phyloP scores from a whole-genome alignment of 23 tunicate genomes.

The Oikopleura albicans region DNA sequence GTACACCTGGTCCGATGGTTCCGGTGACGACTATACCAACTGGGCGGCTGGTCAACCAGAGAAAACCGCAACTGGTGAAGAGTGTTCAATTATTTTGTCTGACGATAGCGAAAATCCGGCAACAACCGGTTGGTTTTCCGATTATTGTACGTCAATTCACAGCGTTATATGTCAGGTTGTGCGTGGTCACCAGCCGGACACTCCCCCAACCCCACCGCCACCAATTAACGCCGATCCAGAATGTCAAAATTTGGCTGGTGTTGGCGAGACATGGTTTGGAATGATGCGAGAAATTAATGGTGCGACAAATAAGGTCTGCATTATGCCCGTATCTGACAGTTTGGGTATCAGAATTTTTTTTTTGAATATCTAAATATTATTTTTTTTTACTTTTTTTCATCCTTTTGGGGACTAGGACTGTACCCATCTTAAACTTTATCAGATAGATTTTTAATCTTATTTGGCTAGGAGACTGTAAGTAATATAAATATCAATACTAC shows the following conservation, averaged over 20 bases:
- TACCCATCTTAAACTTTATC: no score
- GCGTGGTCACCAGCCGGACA: background rate
- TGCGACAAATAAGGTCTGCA: no score
- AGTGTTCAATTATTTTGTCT: background rate
- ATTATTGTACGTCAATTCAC: background rate
- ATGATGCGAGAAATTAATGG: no score
- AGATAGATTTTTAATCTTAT: no score
- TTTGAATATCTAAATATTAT: no score
- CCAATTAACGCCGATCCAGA: background rate
- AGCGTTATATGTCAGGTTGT: background rate
- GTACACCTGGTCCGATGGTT: background rate
- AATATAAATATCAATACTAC: no score
- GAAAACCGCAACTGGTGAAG: background rate
- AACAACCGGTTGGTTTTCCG: background rate
- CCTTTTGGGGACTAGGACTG: no score
- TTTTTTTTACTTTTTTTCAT: no score
- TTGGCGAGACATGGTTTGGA: no score
- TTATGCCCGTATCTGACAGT: no score
- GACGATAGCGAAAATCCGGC: background rate
- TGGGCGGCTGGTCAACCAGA: conserved; percentile 11
- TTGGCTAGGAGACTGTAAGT: no score
- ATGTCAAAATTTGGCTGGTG: background rate
- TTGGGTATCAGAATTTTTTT: no score
- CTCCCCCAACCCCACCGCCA: conserved; percentile 2
- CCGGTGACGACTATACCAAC: background rate